A percentile compares a stretch with the other conserved stretches of the same genome.
Evolutionary conservation across 2,797 vertebrate species (phyloP).

Genomic region (Chloroceryle inda): DNA sequence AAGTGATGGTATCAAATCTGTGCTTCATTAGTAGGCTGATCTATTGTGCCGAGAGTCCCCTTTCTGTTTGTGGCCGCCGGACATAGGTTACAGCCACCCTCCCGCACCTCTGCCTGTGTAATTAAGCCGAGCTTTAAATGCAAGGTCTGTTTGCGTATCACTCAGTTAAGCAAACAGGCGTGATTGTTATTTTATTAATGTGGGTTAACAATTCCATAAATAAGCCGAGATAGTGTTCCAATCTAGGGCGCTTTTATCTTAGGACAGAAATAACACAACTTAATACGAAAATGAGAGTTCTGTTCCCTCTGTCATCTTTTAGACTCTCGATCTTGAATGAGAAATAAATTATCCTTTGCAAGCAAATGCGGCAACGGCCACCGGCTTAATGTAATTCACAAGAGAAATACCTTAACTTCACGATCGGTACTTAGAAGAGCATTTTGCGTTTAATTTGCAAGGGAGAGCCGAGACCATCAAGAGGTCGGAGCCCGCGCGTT

Average conservation of each 20-base stretch:
- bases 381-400: not conserved
- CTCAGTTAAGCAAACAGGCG: conserved; percentile 42
- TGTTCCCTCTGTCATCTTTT: conserved; percentile 14
- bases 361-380: not conserved
- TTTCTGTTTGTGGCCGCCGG: not conserved
- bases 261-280: conserved; percentile 41
- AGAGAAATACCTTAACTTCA: not conserved
- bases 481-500: not conserved
- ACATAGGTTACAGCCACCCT: not conserved
- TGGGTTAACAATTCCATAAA: conserved; percentile 33
- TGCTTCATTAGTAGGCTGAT: not conserved
- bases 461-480: not conserved
- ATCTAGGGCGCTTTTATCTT: conserved; percentile 55
- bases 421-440: not conserved
- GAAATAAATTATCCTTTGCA: conserved; percentile 21
- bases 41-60: not conserved
- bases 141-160: conserved; percentile 9
- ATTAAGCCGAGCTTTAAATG: conserved; percentile 7
- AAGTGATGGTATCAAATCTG: not conserved
- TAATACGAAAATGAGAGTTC: conserved; percentile 40
- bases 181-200: conserved; percentile 51
- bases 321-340: not conserved
- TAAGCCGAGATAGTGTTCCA: conserved; percentile 25
- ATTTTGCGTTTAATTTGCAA: not conserved
- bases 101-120: not conserved